Evolutionary conservation across 2,113 vertebrate genomes (phyloP), one percentile per base, ranked within the genome.

Genomic region (Macquaria australasica): DNA sequence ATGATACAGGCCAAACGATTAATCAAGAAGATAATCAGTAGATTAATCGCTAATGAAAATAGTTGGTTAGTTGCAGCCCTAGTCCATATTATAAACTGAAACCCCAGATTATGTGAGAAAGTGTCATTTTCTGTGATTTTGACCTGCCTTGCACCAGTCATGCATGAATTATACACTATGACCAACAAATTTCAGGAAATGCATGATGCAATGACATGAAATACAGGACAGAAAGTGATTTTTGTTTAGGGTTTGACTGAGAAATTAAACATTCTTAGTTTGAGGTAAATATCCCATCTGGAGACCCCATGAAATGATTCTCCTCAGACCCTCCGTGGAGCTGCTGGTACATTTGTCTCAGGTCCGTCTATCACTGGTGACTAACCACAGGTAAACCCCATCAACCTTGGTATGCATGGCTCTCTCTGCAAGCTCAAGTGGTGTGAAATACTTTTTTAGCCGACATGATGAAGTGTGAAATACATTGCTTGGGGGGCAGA

Each of bases 391-490:
- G 87, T 92, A 90, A 88, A 93, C 67, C 75, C 69, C 83, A 86
- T 92, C 87, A 77, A 79, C 79, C 91, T 89, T 78, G 69, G 77
- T 82, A 78, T 87, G 86, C 90, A 89, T 55, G 50, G 79, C 89
- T 84, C 78, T 79, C 86, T 79, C 86, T 77, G 83, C 85, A 50
- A 85, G 86, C 82, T 87, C 90, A 92, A 90, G 89, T 90, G 88
- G 91, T 88, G 94, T 94, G 93, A 94, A 94, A 94, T 92, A 85
- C 88, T 83, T 87, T 84, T 92, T 89, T 88, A 90, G 72, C 84
- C 59, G 59, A 91, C 88, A 88, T 93, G 91, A 94, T 93, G 92
- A 92, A 91, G 91, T 92, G 93, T 94, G 94, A 94, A 94, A 94
- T 94, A 91, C 88, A 86, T 84, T 76, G 87, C 91, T 81, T 21